These are phyloP conservation scores for Gila robusta DNA, from an alignment of 2,797 vertebrate genomes.

Conservation along the genomic window DNA sequence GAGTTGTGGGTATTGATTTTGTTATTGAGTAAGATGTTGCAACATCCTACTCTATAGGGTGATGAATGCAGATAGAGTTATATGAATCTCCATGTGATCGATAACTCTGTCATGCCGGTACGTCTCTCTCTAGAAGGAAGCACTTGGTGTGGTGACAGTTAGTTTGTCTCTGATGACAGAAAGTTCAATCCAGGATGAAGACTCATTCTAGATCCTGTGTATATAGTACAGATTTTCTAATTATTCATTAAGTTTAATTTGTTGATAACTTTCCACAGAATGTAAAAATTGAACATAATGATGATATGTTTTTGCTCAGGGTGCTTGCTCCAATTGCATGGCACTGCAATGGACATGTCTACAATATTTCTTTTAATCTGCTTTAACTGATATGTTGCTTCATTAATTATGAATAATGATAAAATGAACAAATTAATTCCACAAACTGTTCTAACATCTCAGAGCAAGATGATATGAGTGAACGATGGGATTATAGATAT, in stretches of 20 bases:
- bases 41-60: constrained; percentile 34
- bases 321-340: background rate
- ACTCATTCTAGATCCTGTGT: background rate
- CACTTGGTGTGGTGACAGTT: background rate
- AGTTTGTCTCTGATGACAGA: constrained; percentile 16
- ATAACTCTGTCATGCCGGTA: constrained; percentile 33
- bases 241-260: background rate
- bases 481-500: constrained; percentile 40
- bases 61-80: constrained; percentile 41
- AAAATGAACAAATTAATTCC: background rate
- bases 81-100: constrained; percentile 48
- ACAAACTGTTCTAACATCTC: constrained; percentile 1
- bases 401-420: constrained; percentile 1
- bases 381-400: constrained; percentile 15
- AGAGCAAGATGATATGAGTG: constrained; percentile 38
- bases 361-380: background rate
- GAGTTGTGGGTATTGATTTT: constrained; percentile 41
- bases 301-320: constrained; percentile 18
- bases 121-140: constrained; percentile 6
- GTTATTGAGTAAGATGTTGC: constrained; percentile 36
- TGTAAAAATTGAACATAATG: background rate
- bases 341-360: background rate
- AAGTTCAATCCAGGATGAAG: constrained; percentile 11
- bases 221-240: background rate
- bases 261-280: background rate